phyloP scores from a whole-genome alignment of 2,113 vertebrate genomes.

The Halcyon senegalensis region DNA sequence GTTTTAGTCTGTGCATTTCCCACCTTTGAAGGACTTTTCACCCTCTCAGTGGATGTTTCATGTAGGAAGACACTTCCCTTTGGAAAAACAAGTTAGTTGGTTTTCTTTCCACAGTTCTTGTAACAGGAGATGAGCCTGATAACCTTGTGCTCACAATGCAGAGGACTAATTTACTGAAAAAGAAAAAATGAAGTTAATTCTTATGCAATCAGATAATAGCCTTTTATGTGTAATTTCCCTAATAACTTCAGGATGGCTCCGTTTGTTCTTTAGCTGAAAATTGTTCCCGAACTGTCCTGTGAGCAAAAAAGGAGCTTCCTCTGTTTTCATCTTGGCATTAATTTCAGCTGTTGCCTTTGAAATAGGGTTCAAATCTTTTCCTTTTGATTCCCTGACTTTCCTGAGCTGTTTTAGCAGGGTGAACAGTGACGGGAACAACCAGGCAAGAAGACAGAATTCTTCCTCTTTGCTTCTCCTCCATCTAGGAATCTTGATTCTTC shows the following conservation, averaged over 20 bases:
- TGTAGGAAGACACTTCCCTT: not conserved
- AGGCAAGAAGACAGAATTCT: not conserved
- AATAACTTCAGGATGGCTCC: not conserved
- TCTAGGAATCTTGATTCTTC: not conserved
- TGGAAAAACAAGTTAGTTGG: not conserved
- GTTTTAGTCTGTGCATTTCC: not conserved
- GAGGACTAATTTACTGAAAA: not conserved
- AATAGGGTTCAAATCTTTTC: not conserved
- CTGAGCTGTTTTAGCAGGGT: not conserved
- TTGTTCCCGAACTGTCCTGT: not conserved
- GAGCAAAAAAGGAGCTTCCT: not conserved
- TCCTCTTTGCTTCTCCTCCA: not conserved
- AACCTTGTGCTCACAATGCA: not conserved
- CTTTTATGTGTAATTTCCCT: not conserved
- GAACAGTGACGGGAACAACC: not conserved
- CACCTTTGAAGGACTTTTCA: not conserved
- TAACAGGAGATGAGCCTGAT: not conserved
- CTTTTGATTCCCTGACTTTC: not conserved
- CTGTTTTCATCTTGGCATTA: not conserved
- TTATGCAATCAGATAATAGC: not conserved
- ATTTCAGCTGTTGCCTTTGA: not conserved
- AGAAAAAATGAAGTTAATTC: not conserved
- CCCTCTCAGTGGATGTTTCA: not conserved
- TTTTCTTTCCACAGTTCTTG: not conserved
- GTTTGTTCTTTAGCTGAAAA: not conserved